Base-by-base conservation (phyloP, 2,888 invertebrate genomes). In the Anticlea derivata region DNA sequence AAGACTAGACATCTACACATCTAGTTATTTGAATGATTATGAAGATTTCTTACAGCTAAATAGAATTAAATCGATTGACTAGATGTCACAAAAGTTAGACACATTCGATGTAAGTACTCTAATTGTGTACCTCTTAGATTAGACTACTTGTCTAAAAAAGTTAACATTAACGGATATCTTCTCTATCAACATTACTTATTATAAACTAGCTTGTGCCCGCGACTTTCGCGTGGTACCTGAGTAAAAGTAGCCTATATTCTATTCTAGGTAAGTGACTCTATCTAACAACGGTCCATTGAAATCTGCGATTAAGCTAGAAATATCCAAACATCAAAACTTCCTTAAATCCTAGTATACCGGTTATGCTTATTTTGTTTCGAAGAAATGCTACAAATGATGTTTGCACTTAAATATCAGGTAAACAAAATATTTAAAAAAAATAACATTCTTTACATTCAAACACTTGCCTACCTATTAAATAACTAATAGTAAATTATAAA, bases 1-100 rank as follows among this genome's bases (percentile, higher is more conserved):
- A 73, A 74, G 64, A 61, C 66, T 67, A 63, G 51, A 61, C 60
- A 55, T 51, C 60, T 65, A 71, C 26, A 61, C 53, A 61, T 45
- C 52, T 24, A 34, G 47, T 63, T 68, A 65, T 61, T 60, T 56
- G 13, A 41, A 23, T 41, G 59, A 62, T 51, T 41, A 61, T 61
- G 44, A 60, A 61, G 49, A 31, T 29, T 38, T 6, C 38, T 45
- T 50, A 50, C 7, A 30, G 37, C 58, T 63, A 70, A 2, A 22
- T 35, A 51, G 29, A 43, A 37, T 55, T 57, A 38, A 52, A 27
- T 49, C 55, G 35, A 56, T 24, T 29, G 48, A 53, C 53, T 48
- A 53, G 20, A 17, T 53, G 48, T 53, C 53, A 39, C 44, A 40
- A 53, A 39, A 48, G 31, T 13, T 48, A 48, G 20, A 46, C 50